Conservation (phyloP, 2,797 vertebrate genomes). For the Gymnothorax javanicus region DNA sequence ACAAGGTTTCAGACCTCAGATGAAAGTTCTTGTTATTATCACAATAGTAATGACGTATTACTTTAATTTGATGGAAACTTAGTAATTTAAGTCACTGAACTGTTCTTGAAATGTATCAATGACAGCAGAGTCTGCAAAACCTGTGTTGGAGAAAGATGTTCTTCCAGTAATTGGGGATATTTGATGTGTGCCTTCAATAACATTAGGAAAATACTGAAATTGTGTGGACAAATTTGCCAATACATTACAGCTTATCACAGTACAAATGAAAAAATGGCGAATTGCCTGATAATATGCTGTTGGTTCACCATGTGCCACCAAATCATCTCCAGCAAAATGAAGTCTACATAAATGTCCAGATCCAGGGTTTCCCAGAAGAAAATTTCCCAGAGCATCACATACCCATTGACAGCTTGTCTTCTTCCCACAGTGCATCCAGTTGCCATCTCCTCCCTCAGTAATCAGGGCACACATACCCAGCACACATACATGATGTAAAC, state of each 20-base stretch:
- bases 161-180: background rate
- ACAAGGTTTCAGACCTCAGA: constrained; percentile 51
- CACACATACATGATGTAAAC: no score
- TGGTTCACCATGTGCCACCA: no score
- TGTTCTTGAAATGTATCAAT: constrained; percentile 6
- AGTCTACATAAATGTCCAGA: no score
- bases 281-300: background rate
- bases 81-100: constrained; percentile 59
- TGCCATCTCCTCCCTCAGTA: no score
- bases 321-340: no score
- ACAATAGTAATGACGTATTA: constrained; percentile 72
- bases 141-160: background rate
- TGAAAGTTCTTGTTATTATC: constrained; percentile 65
- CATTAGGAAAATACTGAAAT: background rate
- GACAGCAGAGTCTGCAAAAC: background rate
- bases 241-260: background rate
- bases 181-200: background rate
- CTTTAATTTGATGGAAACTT: constrained; percentile 65
- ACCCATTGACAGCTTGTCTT: no score
- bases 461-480: no score
- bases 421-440: no score
- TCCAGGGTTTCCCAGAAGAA: no score
- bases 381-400: no score
- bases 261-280: background rate
- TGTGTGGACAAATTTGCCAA: background rate